phyloP scores from a whole-genome alignment of 2,113 vertebrate species.

The Mustelus asterias region DNA sequence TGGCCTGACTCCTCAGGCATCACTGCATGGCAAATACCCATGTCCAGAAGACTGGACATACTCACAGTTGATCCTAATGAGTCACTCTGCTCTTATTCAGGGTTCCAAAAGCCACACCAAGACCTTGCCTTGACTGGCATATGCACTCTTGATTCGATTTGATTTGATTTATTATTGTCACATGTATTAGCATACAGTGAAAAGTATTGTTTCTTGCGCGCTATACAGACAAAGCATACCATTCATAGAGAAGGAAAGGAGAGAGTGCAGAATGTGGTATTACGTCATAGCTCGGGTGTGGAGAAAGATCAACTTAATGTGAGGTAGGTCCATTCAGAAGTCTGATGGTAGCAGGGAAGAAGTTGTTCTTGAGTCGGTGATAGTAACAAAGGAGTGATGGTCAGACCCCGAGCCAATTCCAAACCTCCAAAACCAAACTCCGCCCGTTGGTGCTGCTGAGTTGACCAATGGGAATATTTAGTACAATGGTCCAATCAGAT shows the following conservation, averaged over 20 bases:
- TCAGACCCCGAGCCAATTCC: background rate
- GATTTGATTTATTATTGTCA: too few species aligned
- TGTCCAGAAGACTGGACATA: background rate
- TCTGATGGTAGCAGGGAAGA: too few species aligned
- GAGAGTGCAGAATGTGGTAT: too few species aligned
- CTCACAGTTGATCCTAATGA: background rate
- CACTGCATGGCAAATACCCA: background rate
- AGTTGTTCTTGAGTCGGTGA: background rate
- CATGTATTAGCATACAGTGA: too few species aligned
- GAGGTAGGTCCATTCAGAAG: too few species aligned
- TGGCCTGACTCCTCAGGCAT: background rate
- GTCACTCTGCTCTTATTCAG: background rate
- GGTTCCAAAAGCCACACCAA: background rate
- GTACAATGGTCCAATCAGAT: background rate
- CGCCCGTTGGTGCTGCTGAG: background rate
- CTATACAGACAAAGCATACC: too few species aligned
- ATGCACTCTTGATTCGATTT: background rate
- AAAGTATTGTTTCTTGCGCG: too few species aligned
- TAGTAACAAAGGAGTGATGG: background rate
- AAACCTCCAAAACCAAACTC: background rate
- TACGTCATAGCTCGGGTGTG: too few species aligned
- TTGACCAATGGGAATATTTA: background rate
- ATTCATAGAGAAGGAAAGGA: too few species aligned
- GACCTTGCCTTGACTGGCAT: background rate
- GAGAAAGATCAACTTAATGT: too few species aligned